phyloP scores from a whole-genome alignment of 2,797 vertebrate genomes.

The Trematomus bernacchii region DNA sequence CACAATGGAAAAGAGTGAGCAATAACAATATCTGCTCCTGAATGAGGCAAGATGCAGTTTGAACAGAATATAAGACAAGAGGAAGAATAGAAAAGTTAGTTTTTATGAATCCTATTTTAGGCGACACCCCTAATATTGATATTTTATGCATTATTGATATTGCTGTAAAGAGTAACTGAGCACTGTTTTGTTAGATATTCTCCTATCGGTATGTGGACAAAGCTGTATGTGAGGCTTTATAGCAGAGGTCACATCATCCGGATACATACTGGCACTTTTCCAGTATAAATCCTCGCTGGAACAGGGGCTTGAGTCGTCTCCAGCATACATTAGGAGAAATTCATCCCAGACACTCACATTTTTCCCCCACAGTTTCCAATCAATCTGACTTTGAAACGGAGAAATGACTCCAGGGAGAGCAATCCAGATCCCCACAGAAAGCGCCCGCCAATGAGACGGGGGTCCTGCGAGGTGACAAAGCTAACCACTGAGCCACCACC shows the following conservation, averaged over 20 bases:
- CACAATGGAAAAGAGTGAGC: neutral
- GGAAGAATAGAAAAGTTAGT: neutral
- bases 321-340: slow-evolving; percentile 50
- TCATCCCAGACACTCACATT: slow-evolving; percentile 34
- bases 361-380: slow-evolving; percentile 50
- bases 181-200: neutral
- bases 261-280: slow-evolving; percentile 22
- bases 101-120: neutral
- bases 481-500: slow-evolving; percentile 42
- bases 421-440: slow-evolving; percentile 57
- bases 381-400: slow-evolving; percentile 61
- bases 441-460: slow-evolving; percentile 5
- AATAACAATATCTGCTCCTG: neutral
- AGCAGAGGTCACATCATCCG: slow-evolving; percentile 43
- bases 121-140: neutral
- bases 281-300: slow-evolving; percentile 40
- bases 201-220: slow-evolving; percentile 11
- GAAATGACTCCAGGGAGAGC: slow-evolving; percentile 49
- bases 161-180: neutral
- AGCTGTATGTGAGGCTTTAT: slow-evolving; percentile 24
- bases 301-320: slow-evolving; percentile 49
- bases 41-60: neutral
- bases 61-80: neutral
- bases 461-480: slow-evolving; percentile 6
- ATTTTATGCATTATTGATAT: neutral